Evolutionary conservation across 2,797 vertebrate species (phyloP), one percentile per base, ranked within the genome.

Genomic region (Pogoniulus pusillus): DNA sequence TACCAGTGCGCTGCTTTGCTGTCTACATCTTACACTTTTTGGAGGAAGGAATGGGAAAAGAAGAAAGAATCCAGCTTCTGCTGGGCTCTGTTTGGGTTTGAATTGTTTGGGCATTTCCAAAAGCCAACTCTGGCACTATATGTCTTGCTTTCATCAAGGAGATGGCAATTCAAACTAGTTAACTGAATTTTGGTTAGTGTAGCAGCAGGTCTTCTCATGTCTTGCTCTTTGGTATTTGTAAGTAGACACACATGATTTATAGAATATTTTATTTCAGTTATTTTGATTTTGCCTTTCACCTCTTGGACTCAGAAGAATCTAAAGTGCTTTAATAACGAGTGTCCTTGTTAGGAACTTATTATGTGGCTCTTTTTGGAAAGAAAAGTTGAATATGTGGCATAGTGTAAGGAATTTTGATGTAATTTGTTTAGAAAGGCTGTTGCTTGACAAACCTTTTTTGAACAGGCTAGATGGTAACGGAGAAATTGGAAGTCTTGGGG

Each of bases 301-400:
- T 94, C 90, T 88, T 82, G 86, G 89, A 91, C 89, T 71, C 90
- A 77, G 83, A 93, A 92, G 95, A 95, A 88, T 86, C 12, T 51
- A 35, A 53, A 86, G 49, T 63, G 43, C 72, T 80, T 90, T 88
- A 90, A 93, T 93, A 91, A 69, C 51, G 64, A 84, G 9, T 66
- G 74, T 75, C 74, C 81, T 86, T 79, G 59, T 86, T 94, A 92
- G 77, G 86, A 95, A 64, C 77, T 62, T 87, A 77, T 55, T 89
- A 82, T 91, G 80, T 90, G 71, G 64, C 74, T 91, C 81, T 69
- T 84, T 93, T 75, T 93, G 93, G 87, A 88, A 69, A 51, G 58
- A 62, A 63, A 70, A 93, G 87, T 84, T 53, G 64, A 69, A 11
- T 80, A 80, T 84, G 71, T 91, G 87, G 80, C 83, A 59, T 24